Evolutionary conservation across 2,797 vertebrate species (phyloP), one percentile per base, ranked within the genome.

Genomic region (Taeniopygia guttata): DNA sequence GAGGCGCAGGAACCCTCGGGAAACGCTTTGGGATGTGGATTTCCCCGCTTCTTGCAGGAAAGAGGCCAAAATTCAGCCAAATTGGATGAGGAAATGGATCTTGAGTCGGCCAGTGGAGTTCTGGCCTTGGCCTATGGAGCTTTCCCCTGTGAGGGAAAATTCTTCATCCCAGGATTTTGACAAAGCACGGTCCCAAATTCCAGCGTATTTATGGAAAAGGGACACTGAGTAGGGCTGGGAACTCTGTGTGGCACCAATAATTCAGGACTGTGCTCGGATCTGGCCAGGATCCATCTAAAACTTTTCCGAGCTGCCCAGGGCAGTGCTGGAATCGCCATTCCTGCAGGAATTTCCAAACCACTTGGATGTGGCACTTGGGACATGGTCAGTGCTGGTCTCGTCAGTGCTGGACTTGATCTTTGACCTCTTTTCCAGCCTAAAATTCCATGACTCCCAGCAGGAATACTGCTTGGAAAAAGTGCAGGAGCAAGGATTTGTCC

Each of bases 241-340:
- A 46, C 63, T 3, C 55, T 5, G 60, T 5, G 25, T 1, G 25
- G 19, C 38, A 16, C 0, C 8, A 27, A 48, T 9, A 11, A 5
- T 11, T 29, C 40, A 11, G 52, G 54, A 43, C 21, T 97, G 96
- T 90, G 99, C 99, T 98, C 98, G 98, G 93, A 99, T 99, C 97
- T 98, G 98, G 74, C 99, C 99, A 2, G 99, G 99, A 89, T 98
- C 99, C 13, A 99, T 98, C 82, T 99, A 98, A 94, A 99, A 99
- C 97, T 99, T 99, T 97, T 99, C 98, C 56, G 98, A 25, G 51
- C 34, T 67, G n/a, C 42, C 62, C 29, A n/a, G 29, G 34, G 22
- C 5, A 14, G 52, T 1, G 21, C 36, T 70, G 78, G 66, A 54
- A 45, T 38, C 1, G 0, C 22, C n/a, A 21, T 38, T 59, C 40